phyloP scores from a whole-genome alignment of 2,113 vertebrate genomes.

The Poeciliopsis retropinna region DNA sequence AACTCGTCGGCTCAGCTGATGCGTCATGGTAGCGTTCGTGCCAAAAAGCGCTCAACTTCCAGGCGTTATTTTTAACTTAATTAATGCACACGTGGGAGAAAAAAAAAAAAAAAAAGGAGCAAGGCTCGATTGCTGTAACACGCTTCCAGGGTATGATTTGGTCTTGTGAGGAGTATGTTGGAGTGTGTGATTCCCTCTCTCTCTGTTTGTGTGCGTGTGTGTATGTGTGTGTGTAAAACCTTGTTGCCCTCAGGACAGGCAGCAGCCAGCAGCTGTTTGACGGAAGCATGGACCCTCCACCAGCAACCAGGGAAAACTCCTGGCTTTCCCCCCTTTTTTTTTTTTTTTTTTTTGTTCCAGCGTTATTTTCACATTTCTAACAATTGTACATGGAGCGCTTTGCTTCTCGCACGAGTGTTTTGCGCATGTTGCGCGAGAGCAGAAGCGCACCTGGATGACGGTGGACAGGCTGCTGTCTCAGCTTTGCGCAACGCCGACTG shows the following conservation, averaged over 20 bases:
- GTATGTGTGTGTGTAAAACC: constrained; percentile 41
- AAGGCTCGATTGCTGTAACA: constrained; percentile 48
- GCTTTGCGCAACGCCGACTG: constrained; percentile 22
- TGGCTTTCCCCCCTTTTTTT: neutral
- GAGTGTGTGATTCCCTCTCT: constrained; percentile 4
- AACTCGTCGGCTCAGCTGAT: neutral
- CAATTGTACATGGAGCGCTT: constrained; percentile 26
- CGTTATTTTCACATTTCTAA: constrained; percentile 37
- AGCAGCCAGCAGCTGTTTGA: constrained; percentile 70
- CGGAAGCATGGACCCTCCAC: constrained; percentile 57
- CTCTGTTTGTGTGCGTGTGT: constrained; percentile 16
- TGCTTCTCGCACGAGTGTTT: constrained; percentile 27
- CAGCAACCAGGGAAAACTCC: constrained; percentile 21
- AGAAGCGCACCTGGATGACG: constrained; percentile 30
- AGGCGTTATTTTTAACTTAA: constrained; percentile 66
- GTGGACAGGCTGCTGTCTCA: constrained; percentile 20
- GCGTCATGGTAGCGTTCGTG: neutral
- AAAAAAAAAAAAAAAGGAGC: constrained; percentile 34
- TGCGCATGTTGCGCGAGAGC: neutral
- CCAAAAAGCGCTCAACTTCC: constrained; percentile 27
- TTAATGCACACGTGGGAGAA: constrained; percentile 55
- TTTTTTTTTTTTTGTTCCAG: neutral
- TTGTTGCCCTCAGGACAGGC: constrained; percentile 65
- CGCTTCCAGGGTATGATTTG: constrained; percentile 41
- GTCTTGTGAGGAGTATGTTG: constrained; percentile 16